These are phyloP conservation scores for Ceryle rudis DNA, from an alignment of 2,797 vertebrate species.

Conservation along the genomic window DNA sequence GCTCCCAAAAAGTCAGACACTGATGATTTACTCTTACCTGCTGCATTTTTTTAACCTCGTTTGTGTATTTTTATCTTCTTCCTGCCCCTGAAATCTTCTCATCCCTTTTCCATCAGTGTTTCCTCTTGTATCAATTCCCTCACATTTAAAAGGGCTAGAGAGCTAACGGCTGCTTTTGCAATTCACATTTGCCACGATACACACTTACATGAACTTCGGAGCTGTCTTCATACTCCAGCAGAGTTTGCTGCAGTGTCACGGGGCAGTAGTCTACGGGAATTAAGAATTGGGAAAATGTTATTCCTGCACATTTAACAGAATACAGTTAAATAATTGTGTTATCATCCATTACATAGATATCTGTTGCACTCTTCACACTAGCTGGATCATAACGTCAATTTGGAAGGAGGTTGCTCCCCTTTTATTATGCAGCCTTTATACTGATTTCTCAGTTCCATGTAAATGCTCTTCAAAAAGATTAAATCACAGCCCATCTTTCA, in stretches of 20 bases:
- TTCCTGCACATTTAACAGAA: background rate
- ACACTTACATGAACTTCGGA: slow-evolving; percentile 29
- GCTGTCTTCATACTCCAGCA: background rate
- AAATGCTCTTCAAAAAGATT: background rate
- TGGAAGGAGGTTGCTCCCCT: background rate
- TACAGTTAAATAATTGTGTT: background rate
- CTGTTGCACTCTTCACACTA: background rate
- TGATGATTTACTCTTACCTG: background rate
- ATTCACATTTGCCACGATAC: background rate
- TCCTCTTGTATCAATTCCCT: background rate
- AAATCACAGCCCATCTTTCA: background rate
- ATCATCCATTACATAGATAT: rapidly evolving
- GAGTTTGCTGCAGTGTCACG: background rate
- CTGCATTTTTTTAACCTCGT: background rate
- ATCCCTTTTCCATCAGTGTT: background rate
- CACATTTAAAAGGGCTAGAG: background rate
- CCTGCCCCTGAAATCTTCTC: background rate
- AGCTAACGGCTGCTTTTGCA: background rate
- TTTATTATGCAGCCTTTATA: background rate
- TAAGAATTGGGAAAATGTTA: background rate
- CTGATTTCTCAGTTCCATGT: background rate
- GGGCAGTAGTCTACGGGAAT: background rate
- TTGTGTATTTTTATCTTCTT: background rate
- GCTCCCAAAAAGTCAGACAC: background rate
- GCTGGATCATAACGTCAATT: rapidly evolving